Conservation (phyloP, 92 coral and sea anemone genomes). For the Meandrina meandrites region DNA sequence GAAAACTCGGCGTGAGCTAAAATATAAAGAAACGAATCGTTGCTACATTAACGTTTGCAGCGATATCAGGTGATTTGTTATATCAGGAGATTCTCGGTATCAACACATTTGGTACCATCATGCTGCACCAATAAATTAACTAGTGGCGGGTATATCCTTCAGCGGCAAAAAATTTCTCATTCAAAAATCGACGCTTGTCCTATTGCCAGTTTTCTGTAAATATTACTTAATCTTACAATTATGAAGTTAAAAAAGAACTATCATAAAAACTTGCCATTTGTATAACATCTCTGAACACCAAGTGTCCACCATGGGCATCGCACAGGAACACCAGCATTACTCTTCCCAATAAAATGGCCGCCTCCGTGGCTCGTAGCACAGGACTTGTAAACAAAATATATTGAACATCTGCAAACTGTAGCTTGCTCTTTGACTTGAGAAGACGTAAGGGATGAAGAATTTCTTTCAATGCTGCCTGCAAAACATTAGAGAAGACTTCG, state of each 20-base stretch:
- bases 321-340: slow-evolving; percentile 31
- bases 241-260: not conserved
- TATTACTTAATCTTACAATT: not conserved
- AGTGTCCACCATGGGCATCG: slow-evolving; percentile 29
- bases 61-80: no score
- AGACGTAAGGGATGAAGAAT: slow-evolving; percentile 32
- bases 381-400: slow-evolving; percentile 12
- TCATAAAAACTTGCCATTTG: slow-evolving; percentile 4
- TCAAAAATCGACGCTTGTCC: no score
- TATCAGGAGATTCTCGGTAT: no score
- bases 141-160: no score
- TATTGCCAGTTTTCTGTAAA: no score
- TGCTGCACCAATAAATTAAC: no score
- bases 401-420: slow-evolving; percentile 26
- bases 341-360: slow-evolving; percentile 12
- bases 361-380: not conserved
- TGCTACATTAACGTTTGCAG: no score
- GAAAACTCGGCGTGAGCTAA: slow-evolving; percentile 15
- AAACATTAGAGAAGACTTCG: not conserved
- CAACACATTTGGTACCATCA: no score
- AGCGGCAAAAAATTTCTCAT: no score
- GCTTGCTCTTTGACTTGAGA: slow-evolving; percentile 30
- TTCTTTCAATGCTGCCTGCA: slow-evolving; percentile 23
- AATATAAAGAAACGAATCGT: not conserved
- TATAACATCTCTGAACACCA: slow-evolving; percentile 23